Evolutionary conservation across 2,888 invertebrate genomes (phyloP).

Genomic region (Chymomyza procnemis): DNA sequence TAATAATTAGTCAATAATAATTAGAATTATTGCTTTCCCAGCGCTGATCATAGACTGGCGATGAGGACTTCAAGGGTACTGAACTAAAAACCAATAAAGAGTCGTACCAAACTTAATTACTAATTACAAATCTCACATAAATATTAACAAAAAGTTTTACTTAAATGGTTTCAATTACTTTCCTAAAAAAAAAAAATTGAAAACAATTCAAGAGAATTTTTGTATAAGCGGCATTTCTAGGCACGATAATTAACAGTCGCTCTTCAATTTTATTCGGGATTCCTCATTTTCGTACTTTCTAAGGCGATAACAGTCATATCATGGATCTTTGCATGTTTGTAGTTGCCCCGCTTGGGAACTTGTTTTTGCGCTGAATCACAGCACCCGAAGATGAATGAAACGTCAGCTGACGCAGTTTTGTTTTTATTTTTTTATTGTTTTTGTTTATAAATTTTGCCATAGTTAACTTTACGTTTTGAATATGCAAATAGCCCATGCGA

Average conservation of each 20-base stretch:
- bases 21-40: slow-evolving; percentile 62
- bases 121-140: neutral
- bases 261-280: neutral
- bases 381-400: slow-evolving; percentile 7
- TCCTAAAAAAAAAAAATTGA: too few relatives aligned
- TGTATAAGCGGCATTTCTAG: neutral
- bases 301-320: neutral
- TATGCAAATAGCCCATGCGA: slow-evolving; percentile 60
- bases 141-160: too few relatives aligned
- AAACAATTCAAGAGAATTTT: neutral
- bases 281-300: neutral
- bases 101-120: neutral
- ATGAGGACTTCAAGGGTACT: neutral
- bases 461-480: slow-evolving; percentile 36
- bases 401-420: slow-evolving; percentile 6
- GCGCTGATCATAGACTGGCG: slow-evolving; percentile 5
- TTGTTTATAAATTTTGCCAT: neutral
- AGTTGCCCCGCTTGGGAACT: slow-evolving; percentile 2
- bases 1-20: slow-evolving; percentile 60
- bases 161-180: too few relatives aligned
- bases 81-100: neutral
- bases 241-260: neutral
- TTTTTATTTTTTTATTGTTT: neutral
- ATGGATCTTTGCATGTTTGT: neutral
- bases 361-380: neutral